Percentiles rank a stretch among this genome's conserved stretches.
phyloP scores from a whole-genome alignment of 2,797 vertebrate genomes.

The Zenarchopterus dispar region DNA sequence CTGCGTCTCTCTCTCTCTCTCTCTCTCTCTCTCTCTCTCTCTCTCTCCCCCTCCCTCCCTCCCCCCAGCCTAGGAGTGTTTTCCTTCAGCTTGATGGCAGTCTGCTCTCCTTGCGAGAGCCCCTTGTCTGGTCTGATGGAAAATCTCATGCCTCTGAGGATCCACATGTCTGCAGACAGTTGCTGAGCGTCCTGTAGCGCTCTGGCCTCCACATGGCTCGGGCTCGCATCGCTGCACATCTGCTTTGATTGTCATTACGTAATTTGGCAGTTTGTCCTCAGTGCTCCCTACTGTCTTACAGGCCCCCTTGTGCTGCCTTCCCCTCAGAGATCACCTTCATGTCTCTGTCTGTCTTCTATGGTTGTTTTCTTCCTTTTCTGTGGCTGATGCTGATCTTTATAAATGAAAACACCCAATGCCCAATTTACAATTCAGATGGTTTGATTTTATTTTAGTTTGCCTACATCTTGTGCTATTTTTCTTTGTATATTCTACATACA shows the following conservation, averaged over 20 bases:
- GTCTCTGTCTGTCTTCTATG: constrained; percentile 18
- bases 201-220: constrained; percentile 76
- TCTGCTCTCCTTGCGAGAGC: constrained; percentile 69
- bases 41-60: constrained; percentile 52
- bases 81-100: constrained; percentile 52
- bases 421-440: background rate
- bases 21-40: constrained; percentile 37
- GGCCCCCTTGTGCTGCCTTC: constrained; percentile 13
- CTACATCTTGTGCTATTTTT: too few species aligned
- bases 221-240: constrained; percentile 75
- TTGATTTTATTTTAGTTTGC: too few species aligned
- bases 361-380: background rate
- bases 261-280: constrained; percentile 72
- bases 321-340: constrained; percentile 29
- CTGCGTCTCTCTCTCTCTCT: background rate
- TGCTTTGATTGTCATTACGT: constrained; percentile 82
- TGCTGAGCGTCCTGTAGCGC: constrained; percentile 77
- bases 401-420: too few species aligned
- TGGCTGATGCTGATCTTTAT: too few species aligned
- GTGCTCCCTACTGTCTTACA: constrained; percentile 37
- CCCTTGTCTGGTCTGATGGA: constrained; percentile 82
- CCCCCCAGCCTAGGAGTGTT: constrained; percentile 59
- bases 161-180: constrained; percentile 81
- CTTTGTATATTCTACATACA: too few species aligned
- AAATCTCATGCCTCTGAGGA: constrained; percentile 81